These are phyloP conservation scores for Halisarca cf. caerulea DNA, from an alignment of 37 sponge, comb jelly and placozoan genomes.

Conservation along the genomic window DNA sequence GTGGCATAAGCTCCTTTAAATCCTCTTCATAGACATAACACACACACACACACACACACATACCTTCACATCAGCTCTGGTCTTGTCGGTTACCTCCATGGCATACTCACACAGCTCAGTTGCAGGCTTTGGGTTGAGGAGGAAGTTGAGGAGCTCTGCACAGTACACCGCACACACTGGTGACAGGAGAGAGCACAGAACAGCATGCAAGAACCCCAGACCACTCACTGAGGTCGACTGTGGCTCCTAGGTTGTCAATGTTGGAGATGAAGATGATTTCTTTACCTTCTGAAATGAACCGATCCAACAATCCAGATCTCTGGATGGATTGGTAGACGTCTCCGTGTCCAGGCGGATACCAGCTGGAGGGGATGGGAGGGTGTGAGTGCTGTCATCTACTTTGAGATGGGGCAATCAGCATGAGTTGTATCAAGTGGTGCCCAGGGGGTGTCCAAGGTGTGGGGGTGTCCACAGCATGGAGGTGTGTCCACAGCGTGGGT, in stretches of 20 bases:
- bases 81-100: constrained; percentile 98
- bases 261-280: constrained; percentile 94
- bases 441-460: too few species aligned
- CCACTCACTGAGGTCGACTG: constrained; percentile 82
- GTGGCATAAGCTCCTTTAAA: background rate
- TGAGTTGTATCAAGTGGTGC: too few species aligned
- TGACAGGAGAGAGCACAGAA: too few species aligned
- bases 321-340: constrained; percentile 85
- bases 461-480: too few species aligned
- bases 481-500: too few species aligned
- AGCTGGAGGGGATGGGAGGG: constrained; percentile 36
- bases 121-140: constrained; percentile 46
- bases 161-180: too few species aligned
- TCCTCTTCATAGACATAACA: background rate
- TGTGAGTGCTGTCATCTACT: too few species aligned
- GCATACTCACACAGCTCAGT: constrained; percentile 75
- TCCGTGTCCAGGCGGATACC: constrained; percentile 99
- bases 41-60: background rate
- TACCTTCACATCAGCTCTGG: constrained; percentile 93
- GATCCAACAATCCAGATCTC: constrained; percentile 78
- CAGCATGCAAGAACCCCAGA: background rate
- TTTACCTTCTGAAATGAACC: constrained; percentile 80
- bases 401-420: too few species aligned
- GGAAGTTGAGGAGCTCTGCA: constrained; percentile 75
- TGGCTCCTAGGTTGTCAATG: constrained; percentile 98